A percentile compares a stretch with the other conserved stretches of the same genome.
These are phyloP conservation scores for Scaptomyza reducta DNA, from an alignment of 2,888 invertebrate genomes.

Conservation along the genomic window DNA sequence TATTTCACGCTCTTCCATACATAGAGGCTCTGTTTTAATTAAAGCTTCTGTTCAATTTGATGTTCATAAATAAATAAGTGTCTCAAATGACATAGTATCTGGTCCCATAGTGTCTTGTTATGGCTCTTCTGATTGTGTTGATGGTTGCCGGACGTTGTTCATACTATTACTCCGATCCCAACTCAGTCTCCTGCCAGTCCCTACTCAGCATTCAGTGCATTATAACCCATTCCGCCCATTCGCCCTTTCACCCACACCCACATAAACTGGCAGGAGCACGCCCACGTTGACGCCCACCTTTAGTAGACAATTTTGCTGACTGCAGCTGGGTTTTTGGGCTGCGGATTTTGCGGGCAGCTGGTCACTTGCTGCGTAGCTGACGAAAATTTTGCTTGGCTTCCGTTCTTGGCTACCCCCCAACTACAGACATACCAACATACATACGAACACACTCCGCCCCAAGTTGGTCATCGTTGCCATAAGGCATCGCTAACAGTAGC, in stretches of 20 bases:
- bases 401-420: slow-evolving; percentile 40
- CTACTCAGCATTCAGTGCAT: slow-evolving; percentile 47
- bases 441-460: not conserved
- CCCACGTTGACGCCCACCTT: slow-evolving; percentile 57
- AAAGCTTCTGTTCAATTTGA: not conserved
- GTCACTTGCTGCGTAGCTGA: slow-evolving; percentile 68
- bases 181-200: slow-evolving; percentile 26
- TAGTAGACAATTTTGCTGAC: slow-evolving; percentile 65
- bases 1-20: not conserved
- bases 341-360: slow-evolving; percentile 28
- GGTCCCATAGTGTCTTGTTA: slow-evolving; percentile 30
- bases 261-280: slow-evolving; percentile 15
- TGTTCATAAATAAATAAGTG: slow-evolving; percentile 1
- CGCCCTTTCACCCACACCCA: slow-evolving; percentile 2
- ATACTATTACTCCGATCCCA: not conserved
- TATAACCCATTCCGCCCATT: slow-evolving; percentile 36
- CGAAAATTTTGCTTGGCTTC: slow-evolving; percentile 71
- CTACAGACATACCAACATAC: not conserved
- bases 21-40: not conserved
- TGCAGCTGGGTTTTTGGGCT: slow-evolving; percentile 51
- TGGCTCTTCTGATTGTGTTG: slow-evolving; percentile 35
- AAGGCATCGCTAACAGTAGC: not conserved
- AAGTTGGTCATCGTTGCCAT: slow-evolving; percentile 24
- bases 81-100: not conserved
- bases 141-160: slow-evolving; percentile 51